A percentile compares a stretch with the other conserved stretches of the same genome.
These are phyloP conservation scores for Poecilia velifera DNA, from an alignment of 2,797 vertebrate genomes.

Conservation along the genomic window DNA sequence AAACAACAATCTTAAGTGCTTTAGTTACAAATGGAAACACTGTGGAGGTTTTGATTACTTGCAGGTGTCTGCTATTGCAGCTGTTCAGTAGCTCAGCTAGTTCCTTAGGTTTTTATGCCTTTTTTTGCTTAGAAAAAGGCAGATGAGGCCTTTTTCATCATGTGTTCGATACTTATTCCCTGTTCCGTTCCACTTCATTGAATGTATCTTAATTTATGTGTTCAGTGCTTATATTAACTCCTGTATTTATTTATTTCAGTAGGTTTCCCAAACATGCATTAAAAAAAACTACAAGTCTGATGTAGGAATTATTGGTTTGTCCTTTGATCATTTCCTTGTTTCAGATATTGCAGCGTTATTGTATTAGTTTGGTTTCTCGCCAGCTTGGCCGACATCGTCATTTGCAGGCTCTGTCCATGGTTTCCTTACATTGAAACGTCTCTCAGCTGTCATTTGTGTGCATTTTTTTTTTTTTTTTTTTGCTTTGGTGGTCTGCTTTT, in stretches of 20 bases:
- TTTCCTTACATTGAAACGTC: constrained; percentile 3
- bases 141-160: background rate
- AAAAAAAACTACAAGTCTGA: background rate
- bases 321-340: background rate
- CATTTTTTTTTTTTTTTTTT: constrained; percentile 11
- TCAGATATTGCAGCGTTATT: background rate
- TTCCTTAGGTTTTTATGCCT: background rate
- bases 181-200: background rate
- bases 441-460: constrained; percentile 24
- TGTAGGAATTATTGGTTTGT: background rate
- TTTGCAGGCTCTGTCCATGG: background rate
- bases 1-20: background rate
- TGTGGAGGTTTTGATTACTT: constrained; percentile 3
- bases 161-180: background rate
- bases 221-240: background rate
- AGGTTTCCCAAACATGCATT: background rate
- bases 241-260: background rate
- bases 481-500: constrained; percentile 11
- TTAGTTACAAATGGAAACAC: background rate
- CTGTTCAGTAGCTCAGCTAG: background rate
- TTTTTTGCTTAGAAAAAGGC: background rate
- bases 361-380: background rate
- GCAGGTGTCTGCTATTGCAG: background rate
- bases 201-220: background rate
- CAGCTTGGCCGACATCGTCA: background rate